Evolutionary conservation across 2,113 vertebrate species (phyloP).

Genomic region (Syngnathus typhle): DNA sequence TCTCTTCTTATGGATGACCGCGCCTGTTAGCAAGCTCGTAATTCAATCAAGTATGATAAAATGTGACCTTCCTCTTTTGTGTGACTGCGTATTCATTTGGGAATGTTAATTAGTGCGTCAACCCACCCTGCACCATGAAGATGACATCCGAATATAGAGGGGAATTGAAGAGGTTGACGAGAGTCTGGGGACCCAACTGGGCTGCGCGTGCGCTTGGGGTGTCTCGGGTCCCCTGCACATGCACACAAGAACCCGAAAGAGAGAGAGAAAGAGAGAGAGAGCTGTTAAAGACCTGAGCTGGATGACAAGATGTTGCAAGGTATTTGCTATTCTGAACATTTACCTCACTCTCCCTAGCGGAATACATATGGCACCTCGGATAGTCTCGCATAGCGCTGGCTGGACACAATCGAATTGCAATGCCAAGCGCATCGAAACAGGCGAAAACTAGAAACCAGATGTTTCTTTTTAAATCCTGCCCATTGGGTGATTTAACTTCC

Average conservation of each 20-base stretch:
- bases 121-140: conserved; percentile 95
- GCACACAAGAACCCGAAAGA: conserved; percentile 7
- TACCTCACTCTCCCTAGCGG: conserved; percentile 18
- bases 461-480: not conserved
- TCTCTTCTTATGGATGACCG: conserved; percentile 24
- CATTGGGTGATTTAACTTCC: conserved; percentile 2
- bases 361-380: conserved; percentile 47
- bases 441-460: conserved; percentile 33
- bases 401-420: conserved; percentile 36
- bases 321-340: conserved; percentile 45
- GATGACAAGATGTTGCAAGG: conserved; percentile 26
- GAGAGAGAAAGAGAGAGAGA: not conserved
- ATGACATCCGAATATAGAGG: conserved; percentile 90
- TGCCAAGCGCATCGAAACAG: conserved; percentile 32
- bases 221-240: conserved; percentile 59
- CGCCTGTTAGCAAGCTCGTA: conserved; percentile 7
- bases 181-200: conserved; percentile 75
- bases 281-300: conserved; percentile 29
- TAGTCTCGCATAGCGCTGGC: conserved; percentile 34
- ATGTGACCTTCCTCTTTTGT: conserved; percentile 31
- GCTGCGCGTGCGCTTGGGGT: conserved; percentile 63
- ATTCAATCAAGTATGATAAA: conserved; percentile 37
- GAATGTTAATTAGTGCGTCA: not conserved
- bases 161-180: conserved; percentile 90
- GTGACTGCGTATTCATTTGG: conserved; percentile 20